phyloP scores from a whole-genome alignment of 2,888 invertebrate species.

The Patella ulyssiponensis region DNA sequence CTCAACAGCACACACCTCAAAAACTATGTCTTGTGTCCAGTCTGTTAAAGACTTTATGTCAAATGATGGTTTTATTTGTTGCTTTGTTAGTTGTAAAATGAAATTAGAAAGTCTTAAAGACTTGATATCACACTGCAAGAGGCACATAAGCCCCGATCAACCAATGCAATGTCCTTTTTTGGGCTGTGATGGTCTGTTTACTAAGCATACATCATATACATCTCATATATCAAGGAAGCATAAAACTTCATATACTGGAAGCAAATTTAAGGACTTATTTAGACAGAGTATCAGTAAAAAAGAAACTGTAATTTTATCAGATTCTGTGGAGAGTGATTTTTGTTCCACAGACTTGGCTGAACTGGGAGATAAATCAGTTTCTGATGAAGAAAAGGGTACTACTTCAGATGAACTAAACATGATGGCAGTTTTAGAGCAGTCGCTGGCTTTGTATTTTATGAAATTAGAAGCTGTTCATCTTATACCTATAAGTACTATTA shows the following conservation, averaged over 20 bases:
- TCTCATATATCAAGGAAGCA: background rate
- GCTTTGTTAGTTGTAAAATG: background rate
- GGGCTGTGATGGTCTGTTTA: background rate
- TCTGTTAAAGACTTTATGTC: background rate
- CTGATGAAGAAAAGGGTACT: too few species aligned
- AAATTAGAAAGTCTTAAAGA: background rate
- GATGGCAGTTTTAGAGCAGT: background rate
- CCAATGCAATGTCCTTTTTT: background rate
- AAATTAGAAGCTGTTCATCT: background rate
- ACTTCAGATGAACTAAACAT: background rate
- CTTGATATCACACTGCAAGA: background rate
- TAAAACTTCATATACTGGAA: background rate
- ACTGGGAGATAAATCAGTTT: too few species aligned
- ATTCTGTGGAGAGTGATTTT: too few species aligned
- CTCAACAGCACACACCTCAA: background rate
- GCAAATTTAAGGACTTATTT: background rate
- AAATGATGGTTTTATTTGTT: background rate
- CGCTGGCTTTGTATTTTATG: background rate
- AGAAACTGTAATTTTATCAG: too few species aligned
- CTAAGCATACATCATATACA: background rate
- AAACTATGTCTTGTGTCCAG: background rate
- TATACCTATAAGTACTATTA: conserved; percentile 4
- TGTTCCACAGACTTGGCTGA: too few species aligned
- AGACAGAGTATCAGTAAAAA: background rate
- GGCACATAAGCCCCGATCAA: background rate